Evolutionary conservation across 2,888 invertebrate genomes (phyloP), one percentile per base, ranked within the genome.

Genomic region (Tipula lateralis): DNA sequence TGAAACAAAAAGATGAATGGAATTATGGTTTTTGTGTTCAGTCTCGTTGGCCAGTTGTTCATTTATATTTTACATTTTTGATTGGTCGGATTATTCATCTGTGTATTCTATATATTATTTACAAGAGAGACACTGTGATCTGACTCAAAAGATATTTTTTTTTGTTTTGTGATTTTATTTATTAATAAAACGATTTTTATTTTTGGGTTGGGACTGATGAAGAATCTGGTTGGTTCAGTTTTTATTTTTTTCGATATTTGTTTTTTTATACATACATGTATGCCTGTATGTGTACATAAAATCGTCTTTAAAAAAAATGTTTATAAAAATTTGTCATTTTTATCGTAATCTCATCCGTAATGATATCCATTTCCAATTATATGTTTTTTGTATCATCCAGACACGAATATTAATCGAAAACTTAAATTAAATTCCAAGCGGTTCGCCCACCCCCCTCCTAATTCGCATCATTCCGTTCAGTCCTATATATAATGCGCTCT

Each of bases 181-280:
- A 44, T 44, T n/a, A 44, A 44, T 44, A 66, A 66, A 24, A 66
- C 66, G 66, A 66, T 66, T 66, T 66, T 66, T 24, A 24, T 19
- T 66, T 66, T 66, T 66, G 66, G 66, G 66, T 66, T 66, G 66
- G 66, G 66, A 66, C 66, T 66, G 24, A 9, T 9, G 66, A 66
- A 66, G 66, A 66, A 66, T 66, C 66, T 66, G 66, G 66, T 66
- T 66, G 66, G 66, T 66, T 66, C 24, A 66, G 66, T 66, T 66
- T 66, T 66, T n/a, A n/a, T n/a, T n/a, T n/a, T n/a, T n/a, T n/a
- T n/a, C n/a, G n/a, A n/a, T n/a, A n/a, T n/a, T n/a, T n/a, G n/a
- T n/a, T 24, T 66, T 66, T 66, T 0, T 66, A 44, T 16, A n/a
- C 7, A n/a, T n/a, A n/a, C n/a, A n/a, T n/a, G n/a, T n/a, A n/a